A percentile compares a stretch with the other conserved stretches of the same genome.
These are phyloP conservation scores for Haliaeetus leucogaster DNA, from an alignment of 2,113 vertebrate species.

Conservation along the genomic window DNA sequence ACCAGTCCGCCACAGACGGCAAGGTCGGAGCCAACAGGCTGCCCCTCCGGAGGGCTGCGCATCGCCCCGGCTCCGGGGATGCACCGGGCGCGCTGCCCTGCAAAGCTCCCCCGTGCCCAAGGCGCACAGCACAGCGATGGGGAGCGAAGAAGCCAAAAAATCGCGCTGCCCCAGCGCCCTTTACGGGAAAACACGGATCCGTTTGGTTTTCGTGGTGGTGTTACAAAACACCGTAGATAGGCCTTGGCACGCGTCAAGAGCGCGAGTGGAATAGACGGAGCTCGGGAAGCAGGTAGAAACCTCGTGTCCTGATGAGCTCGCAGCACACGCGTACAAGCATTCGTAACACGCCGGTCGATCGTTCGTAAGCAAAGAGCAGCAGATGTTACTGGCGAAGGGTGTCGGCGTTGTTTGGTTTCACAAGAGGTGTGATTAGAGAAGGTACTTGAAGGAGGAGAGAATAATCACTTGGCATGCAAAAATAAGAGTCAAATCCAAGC, in stretches of 20 bases:
- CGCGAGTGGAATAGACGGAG: neutral
- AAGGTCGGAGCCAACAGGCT: neutral
- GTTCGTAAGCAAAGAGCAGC: neutral
- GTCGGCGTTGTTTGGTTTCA: neutral
- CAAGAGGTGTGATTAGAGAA: slow-evolving; percentile 23
- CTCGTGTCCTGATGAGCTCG: neutral
- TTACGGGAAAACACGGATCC: neutral
- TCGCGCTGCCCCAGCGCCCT: neutral
- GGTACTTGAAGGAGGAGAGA: neutral
- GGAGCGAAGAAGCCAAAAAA: neutral
- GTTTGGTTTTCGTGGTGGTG: neutral
- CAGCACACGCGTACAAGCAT: neutral
- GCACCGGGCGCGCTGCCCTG: neutral
- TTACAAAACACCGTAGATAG: neutral
- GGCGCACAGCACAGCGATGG: rapidly evolving
- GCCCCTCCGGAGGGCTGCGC: neutral
- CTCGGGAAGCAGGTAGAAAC: neutral
- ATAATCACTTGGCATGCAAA: neutral
- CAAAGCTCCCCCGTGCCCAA: neutral
- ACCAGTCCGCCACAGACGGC: neutral
- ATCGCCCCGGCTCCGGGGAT: rapidly evolving
- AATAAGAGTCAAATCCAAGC: neutral
- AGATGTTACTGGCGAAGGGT: slow-evolving; percentile 1
- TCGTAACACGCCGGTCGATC: rapidly evolving
- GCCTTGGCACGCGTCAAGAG: neutral